These are phyloP conservation scores for human DNA, from an alignment of 2,113 vertebrate species.

Conservation along the genomic window GRCh38 chr14:27389001-27389500, in stretches of 20 bases:
- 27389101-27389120: conserved; percentile 63
- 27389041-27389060: conserved; percentile 85
- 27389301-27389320: conserved; percentile 38
- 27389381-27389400: background rate
- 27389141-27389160: conserved; percentile 74
- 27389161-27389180: conserved; percentile 52
- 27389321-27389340: conserved; percentile 43
- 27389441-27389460: background rate
- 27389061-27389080: conserved; percentile 84
- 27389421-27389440: background rate
- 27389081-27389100: conserved; percentile 80
- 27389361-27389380: background rate
- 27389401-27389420: background rate
- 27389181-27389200: conserved; percentile 60
- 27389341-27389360: background rate
- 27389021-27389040: conserved; percentile 84
- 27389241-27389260: conserved; percentile 62
- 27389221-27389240: conserved; percentile 73
- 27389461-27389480: rapidly evolving
- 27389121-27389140: conserved; percentile 82
- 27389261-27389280: conserved; percentile 34
- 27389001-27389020: conserved; percentile 77
- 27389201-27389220: conserved; percentile 51
- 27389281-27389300: conserved; percentile 60
- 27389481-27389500: background rate